Base-by-base conservation (phyloP, 1,140 invertebrate species). In the Ephestia elutella region DNA sequence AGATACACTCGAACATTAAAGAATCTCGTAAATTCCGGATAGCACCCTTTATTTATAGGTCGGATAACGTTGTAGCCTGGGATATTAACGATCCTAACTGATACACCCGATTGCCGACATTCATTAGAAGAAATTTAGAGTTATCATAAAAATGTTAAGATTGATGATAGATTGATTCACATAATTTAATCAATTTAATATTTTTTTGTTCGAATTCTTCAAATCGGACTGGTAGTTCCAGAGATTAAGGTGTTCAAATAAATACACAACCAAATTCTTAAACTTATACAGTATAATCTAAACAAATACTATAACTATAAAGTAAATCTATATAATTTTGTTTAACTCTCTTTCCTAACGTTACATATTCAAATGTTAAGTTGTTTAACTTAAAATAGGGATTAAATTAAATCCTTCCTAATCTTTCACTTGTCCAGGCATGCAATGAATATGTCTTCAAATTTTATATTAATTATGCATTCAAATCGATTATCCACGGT, bases 401-500 rank as follows among this genome's bases (percentile, higher is more conserved):
- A 44, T 44, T 17, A 44, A 44, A 3, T 35, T 44, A 44, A 44
- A 13, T 15, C 38, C 15, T 15, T 38, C 32, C 13, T 44, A 44
- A 44, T 44, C 1, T 5, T 15, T 11, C 11, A 1, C 30, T 32
- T 3, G 30, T 5, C 4, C n/a, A 44, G n/a, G 13, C 3, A 44
- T 15, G 1, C 38, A 15, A 15, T 44, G 38, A 44, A 15, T n/a
- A 15, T 15, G 38, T 44, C 7, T 17, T 44, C 38, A 44, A 15
- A 44, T 44, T 15, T 32, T 3, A 44, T 17, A 44, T 44, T 44
- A 44, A 44, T 44, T 44, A 44, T 44, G 15, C 38, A 44, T 44
- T 44, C 38, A 44, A 44, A 44, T 44, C 38, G 38, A 44, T 44
- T 44, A 44, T 44, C 38, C 38, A 44, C 38, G 38, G 13, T n/a